Conservation (phyloP, 2,113 vertebrate species). For the Gasterosteus nipponicus region DNA sequence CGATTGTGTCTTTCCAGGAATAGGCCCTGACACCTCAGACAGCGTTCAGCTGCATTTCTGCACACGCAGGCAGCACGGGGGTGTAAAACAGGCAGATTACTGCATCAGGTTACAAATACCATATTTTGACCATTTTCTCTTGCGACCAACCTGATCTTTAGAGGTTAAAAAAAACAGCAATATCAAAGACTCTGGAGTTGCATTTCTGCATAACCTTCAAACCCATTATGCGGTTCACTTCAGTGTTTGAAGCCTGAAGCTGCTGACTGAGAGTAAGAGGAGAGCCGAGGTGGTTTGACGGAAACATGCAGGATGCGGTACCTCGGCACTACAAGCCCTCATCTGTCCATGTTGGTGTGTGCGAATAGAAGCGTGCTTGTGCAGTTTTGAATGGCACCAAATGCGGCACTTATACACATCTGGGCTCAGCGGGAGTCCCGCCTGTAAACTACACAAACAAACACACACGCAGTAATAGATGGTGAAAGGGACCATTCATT, state of each 20-base stretch:
- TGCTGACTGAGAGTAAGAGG: conserved; percentile 56
- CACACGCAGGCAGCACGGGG: conserved; percentile 18
- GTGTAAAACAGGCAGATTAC: neutral
- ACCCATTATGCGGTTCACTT: neutral
- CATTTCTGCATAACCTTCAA: neutral
- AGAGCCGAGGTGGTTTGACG: conserved; percentile 52
- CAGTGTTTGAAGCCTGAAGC: conserved; percentile 40
- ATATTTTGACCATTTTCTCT: neutral
- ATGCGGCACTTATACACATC: conserved; percentile 65
- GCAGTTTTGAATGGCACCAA: conserved; percentile 48
- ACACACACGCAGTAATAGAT: conserved; percentile 47
- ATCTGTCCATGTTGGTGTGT: conserved; percentile 33
- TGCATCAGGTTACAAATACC: neutral
- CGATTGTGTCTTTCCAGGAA: conserved; percentile 51
- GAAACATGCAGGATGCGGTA: conserved; percentile 73
- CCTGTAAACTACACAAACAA: conserved; percentile 67
- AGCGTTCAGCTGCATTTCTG: conserved; percentile 10
- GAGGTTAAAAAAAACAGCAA: neutral
- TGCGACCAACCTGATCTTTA: neutral
- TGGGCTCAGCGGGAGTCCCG: conserved; percentile 62
- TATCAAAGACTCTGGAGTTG: neutral
- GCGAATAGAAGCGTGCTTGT: conserved; percentile 35
- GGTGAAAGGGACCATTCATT: conserved; percentile 67
- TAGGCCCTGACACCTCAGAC: conserved; percentile 45
- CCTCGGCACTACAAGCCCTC: conserved; percentile 57